These are phyloP conservation scores for Charaxes varanes DNA, from an alignment of 1,140 invertebrate genomes.

Conservation along the genomic window DNA sequence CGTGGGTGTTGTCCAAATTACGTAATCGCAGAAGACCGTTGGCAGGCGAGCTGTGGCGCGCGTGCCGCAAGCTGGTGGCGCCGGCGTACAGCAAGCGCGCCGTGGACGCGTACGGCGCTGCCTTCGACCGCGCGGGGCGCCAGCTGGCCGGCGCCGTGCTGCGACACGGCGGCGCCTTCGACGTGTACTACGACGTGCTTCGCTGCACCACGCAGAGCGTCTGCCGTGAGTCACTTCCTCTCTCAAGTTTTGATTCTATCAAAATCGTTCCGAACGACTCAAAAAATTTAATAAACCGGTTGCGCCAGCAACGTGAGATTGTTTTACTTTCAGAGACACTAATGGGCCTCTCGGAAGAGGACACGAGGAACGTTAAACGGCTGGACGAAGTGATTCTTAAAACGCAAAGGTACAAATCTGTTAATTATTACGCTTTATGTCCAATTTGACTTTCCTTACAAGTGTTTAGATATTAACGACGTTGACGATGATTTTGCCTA, in stretches of 20 bases:
- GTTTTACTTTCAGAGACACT: constrained; percentile 58
- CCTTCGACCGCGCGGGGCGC: no score
- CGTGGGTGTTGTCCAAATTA: neutral
- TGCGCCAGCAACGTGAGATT: neutral
- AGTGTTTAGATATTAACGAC: no score
- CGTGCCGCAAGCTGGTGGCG: constrained; percentile 38
- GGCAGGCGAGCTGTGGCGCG: constrained; percentile 39
- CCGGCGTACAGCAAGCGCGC: constrained; percentile 45
- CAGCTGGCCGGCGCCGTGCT: constrained; percentile 41
- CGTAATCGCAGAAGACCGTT: neutral
- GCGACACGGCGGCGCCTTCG: constrained; percentile 36
- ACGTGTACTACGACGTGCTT: constrained; percentile 40
- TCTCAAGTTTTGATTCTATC: no score
- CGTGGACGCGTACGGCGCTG: no score
- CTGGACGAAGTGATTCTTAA: constrained; percentile 33
- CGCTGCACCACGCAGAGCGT: constrained; percentile 37
- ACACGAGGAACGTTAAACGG: constrained; percentile 27
- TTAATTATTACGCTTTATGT: no score
- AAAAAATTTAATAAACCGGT: neutral
- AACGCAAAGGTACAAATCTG: constrained; percentile 44
- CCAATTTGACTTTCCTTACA: no score
- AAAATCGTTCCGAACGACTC: no score
- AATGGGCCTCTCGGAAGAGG: constrained; percentile 47
- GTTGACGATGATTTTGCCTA: no score
- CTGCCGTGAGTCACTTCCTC: constrained; percentile 32